Conservation (phyloP, 2,888 invertebrate species). For the Elgonia sp. region DNA sequence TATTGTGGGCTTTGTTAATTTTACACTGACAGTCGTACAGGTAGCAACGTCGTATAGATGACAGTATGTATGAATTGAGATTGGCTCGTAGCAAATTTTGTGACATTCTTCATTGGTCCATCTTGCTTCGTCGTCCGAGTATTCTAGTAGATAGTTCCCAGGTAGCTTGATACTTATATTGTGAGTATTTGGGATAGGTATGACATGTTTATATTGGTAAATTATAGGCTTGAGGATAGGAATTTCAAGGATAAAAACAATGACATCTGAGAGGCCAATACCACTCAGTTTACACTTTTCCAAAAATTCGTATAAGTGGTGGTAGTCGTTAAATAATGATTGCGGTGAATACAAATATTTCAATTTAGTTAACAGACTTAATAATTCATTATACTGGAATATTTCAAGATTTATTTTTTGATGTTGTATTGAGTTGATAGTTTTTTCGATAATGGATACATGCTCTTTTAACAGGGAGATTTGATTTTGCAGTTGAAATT, state of each 20-base stretch:
- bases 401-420: constrained; percentile 4
- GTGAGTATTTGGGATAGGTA: constrained; percentile 37
- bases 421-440: not conserved
- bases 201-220: constrained; percentile 1
- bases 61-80: too few species aligned
- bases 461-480: constrained; percentile 22
- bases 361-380: constrained; percentile 2
- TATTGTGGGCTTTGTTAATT: too few species aligned
- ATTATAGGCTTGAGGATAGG: constrained; percentile 11
- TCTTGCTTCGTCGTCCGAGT: too few species aligned
- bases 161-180: constrained; percentile 16
- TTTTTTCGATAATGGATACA: constrained; percentile 21
- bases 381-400: constrained; percentile 6
- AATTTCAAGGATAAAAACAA: constrained; percentile 13
- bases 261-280: constrained; percentile 8
- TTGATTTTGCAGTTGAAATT: constrained; percentile 35
- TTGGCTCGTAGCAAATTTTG: too few species aligned
- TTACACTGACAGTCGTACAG: too few species aligned
- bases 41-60: too few species aligned
- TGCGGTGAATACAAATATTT: constrained; percentile 16
- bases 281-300: constrained; percentile 21
- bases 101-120: too few species aligned
- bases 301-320: not conserved
- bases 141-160: constrained; percentile 29
- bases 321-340: not conserved